These are phyloP conservation scores for Olivierus martensii DNA, from an alignment of 1,140 invertebrate genomes.

Conservation along the genomic window DNA sequence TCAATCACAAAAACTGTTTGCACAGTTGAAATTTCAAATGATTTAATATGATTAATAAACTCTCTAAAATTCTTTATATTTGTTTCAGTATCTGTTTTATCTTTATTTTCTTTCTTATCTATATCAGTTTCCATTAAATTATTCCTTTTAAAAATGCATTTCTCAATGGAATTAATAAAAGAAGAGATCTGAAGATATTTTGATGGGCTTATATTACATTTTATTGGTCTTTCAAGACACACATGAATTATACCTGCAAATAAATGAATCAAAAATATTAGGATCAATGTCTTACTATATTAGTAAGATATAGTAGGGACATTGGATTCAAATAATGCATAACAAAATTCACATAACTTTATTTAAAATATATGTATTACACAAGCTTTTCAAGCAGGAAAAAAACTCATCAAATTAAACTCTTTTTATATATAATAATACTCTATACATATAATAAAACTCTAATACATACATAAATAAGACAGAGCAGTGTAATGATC, in stretches of 20 bases:
- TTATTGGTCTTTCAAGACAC: conserved; percentile 10
- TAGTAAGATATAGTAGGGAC: too few relatives aligned
- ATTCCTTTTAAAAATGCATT: neutral
- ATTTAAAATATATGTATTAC: too few relatives aligned
- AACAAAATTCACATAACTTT: too few relatives aligned
- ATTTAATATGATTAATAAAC: conserved; percentile 25
- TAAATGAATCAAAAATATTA: too few relatives aligned
- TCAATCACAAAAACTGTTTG: neutral
- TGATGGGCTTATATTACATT: neutral
- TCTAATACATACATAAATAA: too few relatives aligned
- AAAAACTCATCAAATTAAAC: too few relatives aligned
- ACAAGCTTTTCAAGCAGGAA: too few relatives aligned
- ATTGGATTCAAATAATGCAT: too few relatives aligned
- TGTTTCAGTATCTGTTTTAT: neutral
- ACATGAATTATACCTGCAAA: conserved; percentile 3
- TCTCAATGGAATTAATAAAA: neutral
- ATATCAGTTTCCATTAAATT: neutral
- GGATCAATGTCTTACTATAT: too few relatives aligned
- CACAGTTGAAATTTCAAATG: neutral
- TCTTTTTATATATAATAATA: too few relatives aligned
- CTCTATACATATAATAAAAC: too few relatives aligned
- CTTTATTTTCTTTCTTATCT: neutral
- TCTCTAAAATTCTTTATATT: neutral
- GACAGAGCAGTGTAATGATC: too few relatives aligned
- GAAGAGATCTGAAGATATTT: neutral